Base-by-base conservation (phyloP, 1,140 invertebrate genomes). In the Orius insidiosus region DNA sequence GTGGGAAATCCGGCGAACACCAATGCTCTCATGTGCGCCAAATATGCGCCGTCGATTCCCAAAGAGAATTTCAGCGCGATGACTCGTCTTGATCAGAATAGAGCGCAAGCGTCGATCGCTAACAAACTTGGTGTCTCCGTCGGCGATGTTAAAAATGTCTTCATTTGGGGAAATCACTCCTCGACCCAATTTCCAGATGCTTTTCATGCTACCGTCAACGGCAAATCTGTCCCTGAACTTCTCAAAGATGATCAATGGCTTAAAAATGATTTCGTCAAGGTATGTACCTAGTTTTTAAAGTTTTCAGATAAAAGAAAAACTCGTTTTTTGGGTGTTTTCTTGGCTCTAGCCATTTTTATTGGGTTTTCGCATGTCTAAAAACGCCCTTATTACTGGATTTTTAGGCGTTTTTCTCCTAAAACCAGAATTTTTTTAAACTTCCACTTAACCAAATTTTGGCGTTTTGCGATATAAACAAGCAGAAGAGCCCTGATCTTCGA, bases 1-100 rank as follows among this genome's bases (percentile, higher is more conserved):
- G 95, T 99, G 58, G 96, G 96, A 32, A 99, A 99, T 65, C 96
- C 96, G 39, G 96, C 96, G 0, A 99, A 99, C 60, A 99, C 96
- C 1, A 99, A 99, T 71, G 94, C 94, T 11, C 67, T 94, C 7
- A 90, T 99, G 53, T 93, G 88, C 58, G 85, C 88, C 2, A 85
- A 90, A 58, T 97, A 94, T 65, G 92, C 92, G n/a, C 92, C 90
- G 30, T 89, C 86, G 3, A 98, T 99, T 63, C 94, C 95, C 10
- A 80, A 80, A 53, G 78, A 90, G 61, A 98, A 98, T 63, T 98
- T 99, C 61, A 86, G 87, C 39, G 95, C 94, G 3, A 92, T 99
- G 84, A 99, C 96, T 0, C 74, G 96, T 52, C 70, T 99, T 11
- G 96, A 99, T 67, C 95, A 99, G 61, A 99, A 98, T 63, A 75